phyloP scores from a whole-genome alignment of 2,797 vertebrate genomes.

The Sardinella longiceps region DNA sequence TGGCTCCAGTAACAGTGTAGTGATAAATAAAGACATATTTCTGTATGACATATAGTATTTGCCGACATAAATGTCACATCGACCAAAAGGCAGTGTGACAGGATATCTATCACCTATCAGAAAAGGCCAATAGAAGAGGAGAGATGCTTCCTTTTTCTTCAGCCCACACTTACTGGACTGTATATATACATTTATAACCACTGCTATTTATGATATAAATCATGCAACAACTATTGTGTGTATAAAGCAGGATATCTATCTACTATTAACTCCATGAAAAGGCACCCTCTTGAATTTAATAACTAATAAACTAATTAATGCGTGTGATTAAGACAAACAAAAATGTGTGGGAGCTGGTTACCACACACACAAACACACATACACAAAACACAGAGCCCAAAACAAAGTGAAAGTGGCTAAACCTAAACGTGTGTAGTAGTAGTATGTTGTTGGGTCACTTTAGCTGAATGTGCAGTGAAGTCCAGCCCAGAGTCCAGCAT shows the following conservation, averaged over 20 bases:
- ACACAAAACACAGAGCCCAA: neutral
- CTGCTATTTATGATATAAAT: neutral
- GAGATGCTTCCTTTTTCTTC: neutral
- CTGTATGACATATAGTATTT: neutral
- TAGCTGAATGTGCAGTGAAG: slow-evolving; percentile 30
- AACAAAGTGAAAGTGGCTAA: neutral
- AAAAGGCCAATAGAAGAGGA: neutral
- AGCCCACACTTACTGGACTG: neutral
- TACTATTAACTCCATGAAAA: neutral
- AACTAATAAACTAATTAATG: neutral
- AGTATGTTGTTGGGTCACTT: slow-evolving; percentile 15
- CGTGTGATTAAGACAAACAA: slow-evolving; percentile 18
- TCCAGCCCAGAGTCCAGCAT: no score
- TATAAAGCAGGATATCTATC: neutral
- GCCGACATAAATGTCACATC: neutral
- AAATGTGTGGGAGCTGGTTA: neutral
- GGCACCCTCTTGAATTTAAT: neutral
- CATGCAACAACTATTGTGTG: neutral
- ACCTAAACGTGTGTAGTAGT: slow-evolving; percentile 1
- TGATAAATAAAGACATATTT: no score
- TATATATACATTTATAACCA: neutral
- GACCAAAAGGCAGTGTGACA: neutral
- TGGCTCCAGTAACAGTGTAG: no score
- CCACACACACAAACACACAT: no score
- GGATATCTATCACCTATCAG: neutral